Evolutionary conservation across 2,797 vertebrate species (phyloP).

Genomic region (Zalophus californianus): DNA sequence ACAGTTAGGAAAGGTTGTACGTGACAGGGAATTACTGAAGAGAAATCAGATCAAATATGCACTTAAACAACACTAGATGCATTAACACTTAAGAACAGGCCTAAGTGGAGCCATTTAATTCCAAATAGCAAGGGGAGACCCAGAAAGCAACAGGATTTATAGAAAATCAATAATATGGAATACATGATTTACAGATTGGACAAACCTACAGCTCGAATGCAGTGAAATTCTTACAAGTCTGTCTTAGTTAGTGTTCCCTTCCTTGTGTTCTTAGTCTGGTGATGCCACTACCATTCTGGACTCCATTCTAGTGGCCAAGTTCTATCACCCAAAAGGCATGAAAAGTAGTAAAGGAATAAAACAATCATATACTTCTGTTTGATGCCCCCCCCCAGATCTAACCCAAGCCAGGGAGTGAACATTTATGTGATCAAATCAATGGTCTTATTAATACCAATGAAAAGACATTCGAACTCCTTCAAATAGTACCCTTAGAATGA

Average conservation of each 20-base stretch:
- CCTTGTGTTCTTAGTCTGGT: not conserved
- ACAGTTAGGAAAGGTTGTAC: not conserved
- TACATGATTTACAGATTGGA: not conserved
- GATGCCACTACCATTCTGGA: not conserved
- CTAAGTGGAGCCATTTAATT: not conserved
- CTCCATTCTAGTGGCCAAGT: not conserved
- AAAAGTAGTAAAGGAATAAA: slow-evolving; percentile 12
- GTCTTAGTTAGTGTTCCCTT: not conserved
- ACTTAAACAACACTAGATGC: not conserved
- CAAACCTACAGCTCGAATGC: not conserved
- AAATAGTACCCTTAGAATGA: not conserved
- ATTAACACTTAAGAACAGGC: not conserved
- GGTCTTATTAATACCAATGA: not conserved
- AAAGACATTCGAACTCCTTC: not conserved
- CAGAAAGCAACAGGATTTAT: not conserved
- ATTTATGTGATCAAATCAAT: not conserved
- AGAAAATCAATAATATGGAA: slow-evolving; percentile 20
- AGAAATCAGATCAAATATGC: not conserved
- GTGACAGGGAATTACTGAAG: not conserved
- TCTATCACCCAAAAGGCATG: not conserved
- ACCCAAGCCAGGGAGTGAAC: not conserved
- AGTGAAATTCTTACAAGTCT: not conserved
- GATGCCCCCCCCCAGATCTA: not conserved
- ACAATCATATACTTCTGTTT: not conserved
- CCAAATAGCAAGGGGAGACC: not conserved